Evolutionary conservation across 2,113 vertebrate genomes (phyloP), one percentile per base, ranked within the genome.

Genomic region (Atractosteus spatula): DNA sequence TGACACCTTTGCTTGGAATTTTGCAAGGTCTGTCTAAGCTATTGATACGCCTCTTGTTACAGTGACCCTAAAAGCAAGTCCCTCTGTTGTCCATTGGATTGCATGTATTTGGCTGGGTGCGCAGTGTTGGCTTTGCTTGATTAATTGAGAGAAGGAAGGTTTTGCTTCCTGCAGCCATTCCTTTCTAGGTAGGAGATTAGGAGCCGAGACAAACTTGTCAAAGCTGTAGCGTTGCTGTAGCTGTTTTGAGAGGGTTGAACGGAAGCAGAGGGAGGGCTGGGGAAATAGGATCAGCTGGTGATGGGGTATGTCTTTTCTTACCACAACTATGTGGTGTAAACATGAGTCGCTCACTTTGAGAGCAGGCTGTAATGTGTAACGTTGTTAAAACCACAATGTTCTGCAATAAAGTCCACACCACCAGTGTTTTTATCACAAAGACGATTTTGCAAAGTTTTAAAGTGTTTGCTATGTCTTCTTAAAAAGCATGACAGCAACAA

Each of bases 201-300:
- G 29, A 77, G 71, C 74, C 75, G 76, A 72, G 70, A 76, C 51
- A 72, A 45, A 79, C 62, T 73, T 77, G 51, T 86, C 76, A 76
- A 75, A 77, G 81, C 72, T 13, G 55, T 75, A 72, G 55, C 65
- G 17, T 3, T 56, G 10, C 70, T 74, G 17, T 73, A 65, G 65
- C 71, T 75, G 70, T 81, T 68, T 55, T 62, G 69, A 56, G n/a
- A 76, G 74, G 80, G 69, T 74, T 75, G 42, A 65, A 67, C 3
- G 57, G 81, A 85, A 87, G 77, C 42, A 1, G 42, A 10, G 71
- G 86, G 66, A 66, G 66, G 79, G 80, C 90, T 81, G 89, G 92
- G 88, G 92, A 91, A 86, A 91, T 91, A 79, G 93, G 93, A 92
- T 90, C 91, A 92, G 90, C 90, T 94, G 93, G 93, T 94, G 82